Percentiles rank a stretch among this genome's conserved stretches.
Evolutionary conservation across 2,113 vertebrate species (phyloP).

Genomic region (Mesocricetus auratus): DNA sequence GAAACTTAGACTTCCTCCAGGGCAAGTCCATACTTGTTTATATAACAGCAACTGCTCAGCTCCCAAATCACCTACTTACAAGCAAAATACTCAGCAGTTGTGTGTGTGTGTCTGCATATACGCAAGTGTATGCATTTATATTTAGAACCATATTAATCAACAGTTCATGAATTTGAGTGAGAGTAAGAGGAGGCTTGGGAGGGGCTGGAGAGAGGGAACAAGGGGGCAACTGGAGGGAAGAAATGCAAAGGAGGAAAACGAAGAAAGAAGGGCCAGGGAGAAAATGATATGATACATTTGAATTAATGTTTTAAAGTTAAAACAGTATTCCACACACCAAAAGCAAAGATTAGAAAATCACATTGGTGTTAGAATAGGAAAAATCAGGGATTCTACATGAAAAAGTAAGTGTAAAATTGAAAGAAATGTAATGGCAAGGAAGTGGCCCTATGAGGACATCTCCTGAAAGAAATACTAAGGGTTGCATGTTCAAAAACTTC

Average conservation of each 20-base stretch:
- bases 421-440: neutral
- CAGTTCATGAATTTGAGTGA: neutral
- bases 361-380: neutral
- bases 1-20: neutral
- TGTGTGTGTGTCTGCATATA: too few species aligned
- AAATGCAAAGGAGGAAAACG: neutral
- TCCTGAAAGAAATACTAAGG: neutral
- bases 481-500: neutral
- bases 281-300: neutral
- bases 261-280: too few species aligned
- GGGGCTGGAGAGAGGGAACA: neutral
- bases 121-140: neutral
- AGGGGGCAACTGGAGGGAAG: neutral
- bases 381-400: neutral
- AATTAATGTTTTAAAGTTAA: neutral
- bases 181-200: neutral
- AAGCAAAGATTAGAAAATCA: neutral
- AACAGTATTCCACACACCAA: neutral
- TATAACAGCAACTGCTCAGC: neutral
- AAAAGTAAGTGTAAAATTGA: neutral
- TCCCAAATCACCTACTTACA: neutral
- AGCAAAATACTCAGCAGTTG: neutral
- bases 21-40: neutral
- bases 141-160: neutral
- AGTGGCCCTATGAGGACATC: neutral